Conservation (phyloP, 2,888 invertebrate species). For the Cerastoderma edule region DNA sequence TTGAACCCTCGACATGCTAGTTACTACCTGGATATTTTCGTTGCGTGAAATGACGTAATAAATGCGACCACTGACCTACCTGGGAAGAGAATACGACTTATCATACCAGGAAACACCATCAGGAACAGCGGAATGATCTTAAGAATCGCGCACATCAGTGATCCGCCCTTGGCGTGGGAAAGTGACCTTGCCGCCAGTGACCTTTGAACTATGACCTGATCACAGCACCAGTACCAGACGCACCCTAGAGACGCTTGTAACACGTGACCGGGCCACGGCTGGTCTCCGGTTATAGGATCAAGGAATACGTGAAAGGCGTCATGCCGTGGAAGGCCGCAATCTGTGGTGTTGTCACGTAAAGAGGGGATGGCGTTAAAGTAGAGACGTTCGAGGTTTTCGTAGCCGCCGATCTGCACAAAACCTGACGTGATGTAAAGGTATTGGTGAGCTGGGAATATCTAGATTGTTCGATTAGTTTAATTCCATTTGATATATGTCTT, state of each 20-base stretch:
- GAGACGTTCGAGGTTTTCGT: conserved; percentile 62
- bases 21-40: too few relatives aligned
- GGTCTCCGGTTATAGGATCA: conserved; percentile 67
- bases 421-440: too few relatives aligned
- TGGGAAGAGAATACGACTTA: conserved; percentile 83
- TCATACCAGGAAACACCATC: conserved; percentile 85
- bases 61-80: conserved; percentile 54
- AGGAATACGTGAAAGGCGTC: conserved; percentile 78
- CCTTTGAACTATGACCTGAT: conserved; percentile 84
- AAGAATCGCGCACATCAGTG: conserved; percentile 84
- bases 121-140: conserved; percentile 85
- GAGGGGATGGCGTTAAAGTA: conserved; percentile 72
- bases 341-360: conserved; percentile 19
- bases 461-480: too few relatives aligned
- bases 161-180: conserved; percentile 85
- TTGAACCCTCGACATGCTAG: too few relatives aligned
- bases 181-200: conserved; percentile 84
- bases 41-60: too few relatives aligned
- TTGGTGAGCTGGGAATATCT: too few relatives aligned
- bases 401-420: conserved; percentile 74
- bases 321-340: conserved; percentile 74
- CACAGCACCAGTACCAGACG: conserved; percentile 80
- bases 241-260: conserved; percentile 73
- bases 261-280: conserved; percentile 78
- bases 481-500: too few relatives aligned